Base-by-base conservation (phyloP, 1,140 invertebrate species). In the Aporrectodea caliginosa region DNA sequence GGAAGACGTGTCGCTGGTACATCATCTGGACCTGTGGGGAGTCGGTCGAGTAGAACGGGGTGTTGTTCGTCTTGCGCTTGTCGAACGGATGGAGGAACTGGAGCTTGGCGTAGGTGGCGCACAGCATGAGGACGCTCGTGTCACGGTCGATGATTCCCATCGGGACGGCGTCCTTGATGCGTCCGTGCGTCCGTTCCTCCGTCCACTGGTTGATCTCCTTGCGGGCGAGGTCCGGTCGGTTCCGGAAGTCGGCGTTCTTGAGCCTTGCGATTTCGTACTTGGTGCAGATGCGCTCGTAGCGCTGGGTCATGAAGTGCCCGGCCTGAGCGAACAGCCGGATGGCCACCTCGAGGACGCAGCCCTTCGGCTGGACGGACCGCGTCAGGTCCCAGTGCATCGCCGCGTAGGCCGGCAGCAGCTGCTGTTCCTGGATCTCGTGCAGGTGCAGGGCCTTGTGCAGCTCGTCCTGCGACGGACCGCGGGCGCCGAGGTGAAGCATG, bases 181-280 rank as follows among this genome's bases (percentile, higher is more conserved):
- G 78, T n/a, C 80, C 74, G n/a, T 78, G 58, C 22, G 80, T 80
- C 68, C 70, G 43, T 70, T 81, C 73, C 34, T 75, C 78, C 22
- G 75, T 69, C 80, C 80, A 81, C 35, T 80, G 78, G 78, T 81
- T 81, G 73, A 81, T 81, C 70, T 81, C 80, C n/a, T 80, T 80
- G 16, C 80, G 58, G n/a, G 80, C 80, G 16, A 71, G 58, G 73
- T 81, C 80, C n/a, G 78, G 78, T 29, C 80, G 58, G 35, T 70
- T 78, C 68, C 73, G 29, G 35, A 77, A 81, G 70, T 80, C 79
- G 29, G 69, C 72, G 16, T 73, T 79, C 33, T 79, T 74, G 16
- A 80, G 29, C 34, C 70, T 22, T 32, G 76, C 35, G 69, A 79
- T 75, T 32, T 79, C 73, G 68, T 69, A 79, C 16, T 76, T 34